A percentile compares a stretch with the other conserved stretches of the same genome.
Evolutionary conservation across 2,888 invertebrate species (phyloP).

Genomic region (Leucania comma): DNA sequence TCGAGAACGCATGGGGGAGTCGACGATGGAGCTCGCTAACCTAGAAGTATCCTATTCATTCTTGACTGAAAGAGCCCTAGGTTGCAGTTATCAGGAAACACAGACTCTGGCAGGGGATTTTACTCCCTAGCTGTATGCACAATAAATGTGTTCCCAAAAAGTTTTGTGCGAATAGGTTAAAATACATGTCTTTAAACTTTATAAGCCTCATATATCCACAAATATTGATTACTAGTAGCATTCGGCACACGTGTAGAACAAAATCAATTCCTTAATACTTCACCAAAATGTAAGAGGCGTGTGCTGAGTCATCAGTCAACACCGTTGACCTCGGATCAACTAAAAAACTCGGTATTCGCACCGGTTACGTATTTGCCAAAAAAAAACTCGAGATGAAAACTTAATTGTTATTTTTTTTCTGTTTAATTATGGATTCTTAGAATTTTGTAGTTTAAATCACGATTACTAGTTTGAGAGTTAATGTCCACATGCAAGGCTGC

Average conservation of each 20-base stretch:
- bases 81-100: too few relatives aligned
- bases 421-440: conserved; percentile 19
- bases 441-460: conserved; percentile 1
- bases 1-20: too few relatives aligned
- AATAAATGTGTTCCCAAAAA: too few relatives aligned
- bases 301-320: conserved; percentile 30
- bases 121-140: too few relatives aligned
- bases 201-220: too few relatives aligned
- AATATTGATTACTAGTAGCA: neutral
- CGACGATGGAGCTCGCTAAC: too few relatives aligned
- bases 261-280: neutral
- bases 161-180: too few relatives aligned
- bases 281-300: conserved; percentile 1
- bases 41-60: too few relatives aligned
- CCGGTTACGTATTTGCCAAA: conserved; percentile 32
- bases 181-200: too few relatives aligned
- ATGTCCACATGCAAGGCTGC: neutral
- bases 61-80: too few relatives aligned
- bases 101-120: too few relatives aligned
- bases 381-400: conserved; percentile 35
- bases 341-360: conserved; percentile 22
- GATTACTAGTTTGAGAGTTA: neutral
- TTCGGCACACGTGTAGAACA: neutral
- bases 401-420: conserved; percentile 35
- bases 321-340: conserved; percentile 36